phyloP scores from a whole-genome alignment of 2,113 vertebrate species.

The Gadus chalcogrammus region DNA sequence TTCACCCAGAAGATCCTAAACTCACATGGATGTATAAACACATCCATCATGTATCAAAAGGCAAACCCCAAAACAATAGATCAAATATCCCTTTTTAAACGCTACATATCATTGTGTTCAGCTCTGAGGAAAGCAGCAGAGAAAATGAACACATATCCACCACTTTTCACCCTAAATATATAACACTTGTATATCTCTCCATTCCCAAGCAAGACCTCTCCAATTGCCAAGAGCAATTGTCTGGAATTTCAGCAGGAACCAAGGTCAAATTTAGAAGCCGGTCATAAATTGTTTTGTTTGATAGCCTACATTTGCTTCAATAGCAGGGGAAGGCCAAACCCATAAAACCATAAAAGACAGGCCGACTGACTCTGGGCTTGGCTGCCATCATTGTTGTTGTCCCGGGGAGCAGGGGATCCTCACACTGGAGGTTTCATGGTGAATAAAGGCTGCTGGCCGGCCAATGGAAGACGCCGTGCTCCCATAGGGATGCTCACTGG shows the following conservation, averaged over 20 bases:
- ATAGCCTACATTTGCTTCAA: constrained; percentile 75
- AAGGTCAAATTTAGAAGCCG: constrained; percentile 77
- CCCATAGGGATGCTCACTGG: constrained; percentile 51
- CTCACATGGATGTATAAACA: background rate
- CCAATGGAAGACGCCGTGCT: constrained; percentile 39
- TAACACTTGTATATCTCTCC: constrained; percentile 30
- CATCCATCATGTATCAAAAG: background rate
- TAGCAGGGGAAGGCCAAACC: constrained; percentile 74
- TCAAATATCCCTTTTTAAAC: constrained; percentile 12
- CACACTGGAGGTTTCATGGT: constrained; percentile 59
- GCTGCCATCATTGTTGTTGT: constrained; percentile 65
- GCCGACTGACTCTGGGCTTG: constrained; percentile 53
- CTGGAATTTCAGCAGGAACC: constrained; percentile 69
- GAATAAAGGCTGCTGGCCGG: constrained; percentile 63
- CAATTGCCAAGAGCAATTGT: constrained; percentile 58
- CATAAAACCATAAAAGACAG: constrained; percentile 75
- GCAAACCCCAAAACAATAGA: background rate
- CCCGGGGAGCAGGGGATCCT: constrained; percentile 55
- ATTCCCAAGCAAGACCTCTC: constrained; percentile 37
- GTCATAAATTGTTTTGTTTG: constrained; percentile 78
- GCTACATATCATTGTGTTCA: background rate
- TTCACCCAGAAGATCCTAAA: constrained; percentile 25
- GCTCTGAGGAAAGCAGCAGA: background rate
- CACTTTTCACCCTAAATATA: no score
- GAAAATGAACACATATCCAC: no score